phyloP scores from a whole-genome alignment of 1,140 invertebrate species.

The Phenacoccus solenopsis region DNA sequence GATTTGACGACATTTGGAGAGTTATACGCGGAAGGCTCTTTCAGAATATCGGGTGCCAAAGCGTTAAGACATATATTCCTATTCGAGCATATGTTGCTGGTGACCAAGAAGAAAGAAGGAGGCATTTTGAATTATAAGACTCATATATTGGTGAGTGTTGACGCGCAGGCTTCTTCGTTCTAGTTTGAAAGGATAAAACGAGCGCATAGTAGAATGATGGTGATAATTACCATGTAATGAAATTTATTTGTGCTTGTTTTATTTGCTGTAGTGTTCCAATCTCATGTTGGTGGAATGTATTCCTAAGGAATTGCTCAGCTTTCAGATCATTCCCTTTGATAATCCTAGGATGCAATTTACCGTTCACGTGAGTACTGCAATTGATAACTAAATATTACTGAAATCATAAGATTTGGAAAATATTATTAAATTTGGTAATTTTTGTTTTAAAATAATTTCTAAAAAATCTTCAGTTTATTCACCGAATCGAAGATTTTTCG shows the following conservation, averaged over 20 bases:
- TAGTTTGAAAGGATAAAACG: too few relatives aligned
- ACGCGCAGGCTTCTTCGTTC: not conserved
- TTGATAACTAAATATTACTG: too few relatives aligned
- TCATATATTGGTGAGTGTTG: constrained; percentile 65
- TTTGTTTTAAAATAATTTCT: too few relatives aligned
- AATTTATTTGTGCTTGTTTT: constrained; percentile 17
- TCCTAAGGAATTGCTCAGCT: constrained; percentile 80
- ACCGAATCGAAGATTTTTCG: too few relatives aligned
- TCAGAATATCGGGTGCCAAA: constrained; percentile 64
- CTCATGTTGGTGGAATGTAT: constrained; percentile 94
- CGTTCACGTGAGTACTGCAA: constrained; percentile 48
- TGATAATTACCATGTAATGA: too few relatives aligned
- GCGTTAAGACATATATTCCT: constrained; percentile 75
- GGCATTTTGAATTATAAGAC: constrained; percentile 77
- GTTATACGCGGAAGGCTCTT: constrained; percentile 79
- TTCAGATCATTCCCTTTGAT: constrained; percentile 92
- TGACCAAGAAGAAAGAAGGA: constrained; percentile 88
- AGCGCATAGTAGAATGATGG: too few relatives aligned
- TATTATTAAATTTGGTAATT: too few relatives aligned
- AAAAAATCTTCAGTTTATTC: too few relatives aligned
- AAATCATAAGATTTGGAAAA: too few relatives aligned
- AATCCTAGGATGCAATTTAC: constrained; percentile 81
- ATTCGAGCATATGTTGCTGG: constrained; percentile 86
- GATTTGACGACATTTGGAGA: constrained; percentile 90
- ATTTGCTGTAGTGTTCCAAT: constrained; percentile 69